Percentiles rank a stretch among this genome's conserved stretches.
Conservation (phyloP, 1,140 invertebrate genomes). For the Pararge aegeria region DNA sequence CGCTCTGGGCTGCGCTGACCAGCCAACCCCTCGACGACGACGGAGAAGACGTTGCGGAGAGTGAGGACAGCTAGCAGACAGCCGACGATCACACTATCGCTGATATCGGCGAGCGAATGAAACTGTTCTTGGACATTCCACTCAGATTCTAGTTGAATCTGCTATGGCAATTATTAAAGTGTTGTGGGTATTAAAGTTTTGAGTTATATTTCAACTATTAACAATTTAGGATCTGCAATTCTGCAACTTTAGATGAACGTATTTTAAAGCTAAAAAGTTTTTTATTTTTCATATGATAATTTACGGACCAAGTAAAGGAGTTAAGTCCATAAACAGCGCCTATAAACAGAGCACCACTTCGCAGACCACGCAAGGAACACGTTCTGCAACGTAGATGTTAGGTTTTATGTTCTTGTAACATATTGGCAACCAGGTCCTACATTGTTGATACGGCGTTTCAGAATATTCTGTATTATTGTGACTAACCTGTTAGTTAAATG, state of each 20-base stretch:
- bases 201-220: neutral
- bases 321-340: no score
- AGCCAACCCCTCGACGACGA: constrained; percentile 80
- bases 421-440: no score
- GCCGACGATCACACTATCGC: constrained; percentile 71
- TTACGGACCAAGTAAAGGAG: no score
- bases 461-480: neutral
- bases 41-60: constrained; percentile 57
- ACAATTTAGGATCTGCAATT: no score
- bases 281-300: no score
- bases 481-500: neutral
- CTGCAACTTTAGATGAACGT: no score
- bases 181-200: neutral
- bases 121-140: constrained; percentile 81
- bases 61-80: constrained; percentile 78
- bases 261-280: no score
- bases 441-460: no score
- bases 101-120: constrained; percentile 78
- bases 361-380: no score
- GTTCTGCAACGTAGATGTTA: no score
- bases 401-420: no score
- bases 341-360: no score
- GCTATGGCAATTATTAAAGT: neutral
- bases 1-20: constrained; percentile 84
- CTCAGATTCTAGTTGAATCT: constrained; percentile 50